Base-by-base conservation (phyloP, 30 jellyfish, hydroid and myxozoan species). In the Chironex yamaguchii region DNA sequence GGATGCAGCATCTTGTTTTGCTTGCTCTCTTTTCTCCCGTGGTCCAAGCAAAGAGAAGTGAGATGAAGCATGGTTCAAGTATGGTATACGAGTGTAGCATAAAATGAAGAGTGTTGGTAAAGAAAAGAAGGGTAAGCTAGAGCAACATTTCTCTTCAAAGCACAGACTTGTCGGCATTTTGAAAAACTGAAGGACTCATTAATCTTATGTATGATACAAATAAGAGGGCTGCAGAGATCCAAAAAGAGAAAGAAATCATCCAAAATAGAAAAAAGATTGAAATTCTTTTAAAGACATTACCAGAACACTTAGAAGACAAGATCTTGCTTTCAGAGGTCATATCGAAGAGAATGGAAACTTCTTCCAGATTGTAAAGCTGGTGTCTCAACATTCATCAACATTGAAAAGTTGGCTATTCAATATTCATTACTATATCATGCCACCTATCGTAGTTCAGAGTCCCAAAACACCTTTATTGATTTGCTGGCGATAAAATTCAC, bases 241-340 rank as follows among this genome's bases (percentile, higher is more conserved):
- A n/a, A 9, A 6, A 14, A 34, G 83, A 69, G 22, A 34, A 30
- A 34, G 79, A 65, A 3, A 6, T 3, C 4, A 14, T 32, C 6
- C 4, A 4, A 22, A 69, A 69, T 22, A 4, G 83, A 13, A n/a
- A 69, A 3, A 67, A n/a, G 22, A 33, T 69, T 9, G 78, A 73
- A 48, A 48, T 73, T 73, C 78, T 73, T 11, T 74, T 73, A 9
- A n/a, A n/a, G 86, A 73, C 29, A 74, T 73, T 22, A 48, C 84
- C 3, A 25, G 29, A 20, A 28, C 22, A 22, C 89, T 76, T 76
- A 81, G 34, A 24, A 67, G 89, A 22, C 89, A 76, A n/a, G 84
- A 81, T 12, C 89, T 76, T 4, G 62, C 89, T 14, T 76, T 76
- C 29, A 33, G 89, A 9, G 89, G 89, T 1, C 85, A 51, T 26